Evolutionary conservation across 2,113 vertebrate genomes (phyloP).

Genomic region (Gobius niger): DNA sequence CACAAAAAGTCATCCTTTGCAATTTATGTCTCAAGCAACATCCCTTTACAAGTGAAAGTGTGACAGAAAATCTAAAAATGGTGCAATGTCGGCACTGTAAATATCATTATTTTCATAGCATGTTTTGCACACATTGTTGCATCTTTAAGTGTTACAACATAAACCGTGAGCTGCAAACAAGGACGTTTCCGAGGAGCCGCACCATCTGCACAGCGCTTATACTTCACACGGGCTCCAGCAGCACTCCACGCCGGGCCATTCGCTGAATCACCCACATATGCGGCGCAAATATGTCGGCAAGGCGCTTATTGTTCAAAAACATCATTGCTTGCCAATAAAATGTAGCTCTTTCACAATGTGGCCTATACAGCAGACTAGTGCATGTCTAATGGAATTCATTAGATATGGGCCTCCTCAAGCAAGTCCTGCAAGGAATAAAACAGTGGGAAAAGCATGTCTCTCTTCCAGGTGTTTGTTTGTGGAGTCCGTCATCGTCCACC

Average conservation of each 20-base stretch:
- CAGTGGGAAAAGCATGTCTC: constrained; percentile 50
- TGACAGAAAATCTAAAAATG: not conserved
- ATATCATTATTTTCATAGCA: not conserved
- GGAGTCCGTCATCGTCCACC: constrained; percentile 55
- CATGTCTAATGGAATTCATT: constrained; percentile 25
- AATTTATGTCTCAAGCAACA: too few species aligned
- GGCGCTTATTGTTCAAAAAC: constrained; percentile 32
- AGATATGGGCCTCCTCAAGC: constrained; percentile 22
- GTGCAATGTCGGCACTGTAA: not conserved
- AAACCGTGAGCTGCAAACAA: constrained; percentile 7
- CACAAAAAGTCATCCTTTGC: too few species aligned
- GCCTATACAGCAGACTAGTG: not conserved
- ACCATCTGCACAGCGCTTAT: constrained; percentile 37
- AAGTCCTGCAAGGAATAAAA: constrained; percentile 33
- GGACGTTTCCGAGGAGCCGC: constrained; percentile 17
- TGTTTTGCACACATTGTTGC: constrained; percentile 1
- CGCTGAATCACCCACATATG: constrained; percentile 46
- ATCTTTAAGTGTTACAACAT: constrained; percentile 14
- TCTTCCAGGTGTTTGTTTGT: constrained; percentile 48
- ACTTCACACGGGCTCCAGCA: constrained; percentile 45
- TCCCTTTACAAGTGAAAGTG: not conserved
- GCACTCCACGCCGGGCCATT: constrained; percentile 12
- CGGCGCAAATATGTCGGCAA: constrained; percentile 46
- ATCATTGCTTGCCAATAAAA: constrained; percentile 17
- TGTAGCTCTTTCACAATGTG: constrained; percentile 15